Conservation (phyloP, 2,888 invertebrate genomes). For the Melikaiella ostensackeni region DNA sequence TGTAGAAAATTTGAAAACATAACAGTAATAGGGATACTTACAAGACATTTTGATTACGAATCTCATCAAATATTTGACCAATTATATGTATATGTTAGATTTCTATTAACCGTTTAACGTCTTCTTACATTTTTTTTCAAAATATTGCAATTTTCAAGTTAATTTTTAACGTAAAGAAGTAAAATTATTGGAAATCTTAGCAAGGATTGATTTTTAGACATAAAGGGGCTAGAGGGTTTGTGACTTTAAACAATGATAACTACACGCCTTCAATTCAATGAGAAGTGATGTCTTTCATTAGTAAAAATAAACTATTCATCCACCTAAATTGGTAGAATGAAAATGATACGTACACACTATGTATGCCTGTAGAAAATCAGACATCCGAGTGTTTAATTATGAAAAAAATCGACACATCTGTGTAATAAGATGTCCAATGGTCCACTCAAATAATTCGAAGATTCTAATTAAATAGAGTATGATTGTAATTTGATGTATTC, state of each 20-base stretch:
- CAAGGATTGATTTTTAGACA: background rate
- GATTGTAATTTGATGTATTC: slow-evolving; percentile 66
- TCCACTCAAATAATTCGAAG: slow-evolving; percentile 3
- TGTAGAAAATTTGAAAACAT: background rate
- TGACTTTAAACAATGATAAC: background rate
- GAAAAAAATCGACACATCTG: background rate
- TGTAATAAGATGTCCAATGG: slow-evolving; percentile 6
- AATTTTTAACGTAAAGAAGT: no score
- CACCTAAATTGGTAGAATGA: background rate
- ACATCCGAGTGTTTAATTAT: background rate
- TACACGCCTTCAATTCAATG: background rate
- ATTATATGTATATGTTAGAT: background rate
- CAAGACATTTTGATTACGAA: background rate
- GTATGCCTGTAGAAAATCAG: slow-evolving; percentile 13
- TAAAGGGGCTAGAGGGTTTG: background rate
- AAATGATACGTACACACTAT: background rate
- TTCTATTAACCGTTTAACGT: background rate
- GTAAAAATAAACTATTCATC: background rate
- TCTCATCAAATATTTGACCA: background rate
- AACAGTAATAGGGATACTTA: background rate
- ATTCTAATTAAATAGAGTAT: slow-evolving; percentile 57
- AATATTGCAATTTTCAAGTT: background rate
- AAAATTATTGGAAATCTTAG: background rate
- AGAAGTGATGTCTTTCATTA: slow-evolving; percentile 14
- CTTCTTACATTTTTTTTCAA: background rate